Percentiles rank a stretch among this genome's conserved stretches.
phyloP scores from a whole-genome alignment of 1,140 invertebrate species.

The Habropoda laboriosa region DNA sequence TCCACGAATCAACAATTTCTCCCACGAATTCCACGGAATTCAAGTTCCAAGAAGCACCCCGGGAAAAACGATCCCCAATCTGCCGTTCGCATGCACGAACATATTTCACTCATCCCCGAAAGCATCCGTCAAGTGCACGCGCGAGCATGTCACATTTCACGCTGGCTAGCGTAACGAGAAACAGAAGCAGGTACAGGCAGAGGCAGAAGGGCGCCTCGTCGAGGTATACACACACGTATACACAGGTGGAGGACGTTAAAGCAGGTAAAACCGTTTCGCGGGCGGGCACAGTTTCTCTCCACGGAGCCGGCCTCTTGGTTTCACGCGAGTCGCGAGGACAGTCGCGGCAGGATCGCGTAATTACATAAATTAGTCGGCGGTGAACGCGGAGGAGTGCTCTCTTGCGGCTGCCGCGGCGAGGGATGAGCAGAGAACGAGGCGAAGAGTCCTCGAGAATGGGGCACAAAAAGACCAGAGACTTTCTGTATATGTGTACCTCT shows the following conservation, averaged over 20 bases:
- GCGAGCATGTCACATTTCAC: background rate
- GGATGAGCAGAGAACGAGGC: slow-evolving; percentile 14
- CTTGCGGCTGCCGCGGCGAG: background rate
- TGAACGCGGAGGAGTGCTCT: slow-evolving; percentile 37
- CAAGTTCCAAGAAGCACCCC: too few species aligned
- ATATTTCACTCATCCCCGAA: background rate
- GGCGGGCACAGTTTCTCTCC: slow-evolving; percentile 18
- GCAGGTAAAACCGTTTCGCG: slow-evolving; percentile 42
- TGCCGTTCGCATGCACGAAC: too few species aligned
- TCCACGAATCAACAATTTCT: too few species aligned
- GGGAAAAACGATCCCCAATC: too few species aligned
- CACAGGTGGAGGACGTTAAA: background rate
- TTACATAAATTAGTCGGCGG: slow-evolving; percentile 73
- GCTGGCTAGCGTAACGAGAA: background rate
- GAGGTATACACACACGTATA: too few species aligned
- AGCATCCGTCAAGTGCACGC: background rate
- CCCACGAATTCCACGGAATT: too few species aligned
- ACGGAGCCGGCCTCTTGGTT: background rate
- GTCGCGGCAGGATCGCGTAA: slow-evolving; percentile 67
- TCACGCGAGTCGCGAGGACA: slow-evolving; percentile 31
- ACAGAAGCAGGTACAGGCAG: background rate
- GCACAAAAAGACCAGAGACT: slow-evolving; percentile 1
- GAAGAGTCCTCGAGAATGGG: slow-evolving; percentile 13
- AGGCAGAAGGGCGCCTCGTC: background rate
- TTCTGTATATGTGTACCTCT: too few species aligned